Conservation (phyloP, 2,113 vertebrate genomes). For the Brachypodius melanocephalos region DNA sequence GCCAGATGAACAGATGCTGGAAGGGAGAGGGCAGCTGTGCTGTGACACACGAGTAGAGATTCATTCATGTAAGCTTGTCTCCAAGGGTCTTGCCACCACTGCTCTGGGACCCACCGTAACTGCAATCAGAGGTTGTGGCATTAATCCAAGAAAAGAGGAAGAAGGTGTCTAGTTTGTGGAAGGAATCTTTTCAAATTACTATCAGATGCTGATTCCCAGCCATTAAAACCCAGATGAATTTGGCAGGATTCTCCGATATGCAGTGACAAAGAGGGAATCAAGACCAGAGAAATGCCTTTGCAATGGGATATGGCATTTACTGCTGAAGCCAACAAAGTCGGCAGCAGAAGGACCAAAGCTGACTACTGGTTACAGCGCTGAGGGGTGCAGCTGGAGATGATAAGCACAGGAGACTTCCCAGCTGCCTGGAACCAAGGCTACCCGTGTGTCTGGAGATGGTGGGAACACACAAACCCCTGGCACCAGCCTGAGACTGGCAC, state of each 20-base stretch:
- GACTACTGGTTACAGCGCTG: neutral
- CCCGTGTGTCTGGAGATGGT: neutral
- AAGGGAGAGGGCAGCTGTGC: neutral
- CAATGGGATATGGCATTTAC: neutral
- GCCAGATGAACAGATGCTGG: neutral
- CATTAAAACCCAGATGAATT: neutral
- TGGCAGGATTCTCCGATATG: neutral
- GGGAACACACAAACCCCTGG: neutral
- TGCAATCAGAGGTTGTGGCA: neutral
- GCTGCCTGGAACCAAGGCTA: neutral
- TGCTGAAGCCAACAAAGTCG: neutral
- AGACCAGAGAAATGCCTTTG: neutral
- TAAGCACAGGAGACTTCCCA: neutral
- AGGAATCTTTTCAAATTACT: neutral
- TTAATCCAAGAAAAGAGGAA: neutral
- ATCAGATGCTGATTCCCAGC: neutral
- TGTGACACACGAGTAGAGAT: rapidly evolving
- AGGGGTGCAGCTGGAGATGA: neutral
- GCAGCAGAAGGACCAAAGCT: neutral
- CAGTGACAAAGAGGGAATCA: neutral
- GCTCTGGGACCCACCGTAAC: neutral
- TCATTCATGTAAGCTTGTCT: neutral
- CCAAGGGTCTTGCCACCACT: neutral
- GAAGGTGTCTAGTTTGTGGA: rapidly evolving
- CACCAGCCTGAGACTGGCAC: neutral